Evolutionary conservation across 2,888 invertebrate species (phyloP).

Genomic region (Prosopocoilus inquinatus): DNA sequence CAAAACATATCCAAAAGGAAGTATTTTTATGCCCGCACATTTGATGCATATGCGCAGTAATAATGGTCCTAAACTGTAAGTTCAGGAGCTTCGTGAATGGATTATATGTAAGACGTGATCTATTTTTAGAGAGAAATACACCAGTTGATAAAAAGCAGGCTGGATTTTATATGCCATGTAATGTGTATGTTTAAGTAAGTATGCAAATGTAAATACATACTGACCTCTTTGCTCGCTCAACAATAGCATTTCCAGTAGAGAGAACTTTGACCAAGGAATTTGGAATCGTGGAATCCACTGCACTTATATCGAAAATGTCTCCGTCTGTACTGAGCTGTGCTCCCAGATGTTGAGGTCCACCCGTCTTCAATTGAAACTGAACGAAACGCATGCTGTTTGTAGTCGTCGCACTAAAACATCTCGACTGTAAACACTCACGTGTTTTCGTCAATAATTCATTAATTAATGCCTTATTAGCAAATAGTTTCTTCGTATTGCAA

Average conservation of each 20-base stretch:
- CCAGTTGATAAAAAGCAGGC: too few relatives aligned
- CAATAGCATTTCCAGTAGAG: constrained; percentile 49
- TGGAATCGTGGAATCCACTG: constrained; percentile 57
- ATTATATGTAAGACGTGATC: too few relatives aligned
- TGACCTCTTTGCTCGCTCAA: constrained; percentile 59
- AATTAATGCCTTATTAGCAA: constrained; percentile 9
- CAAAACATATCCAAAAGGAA: too few relatives aligned
- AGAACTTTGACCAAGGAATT: constrained; percentile 58
- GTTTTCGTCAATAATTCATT: constrained; percentile 11
- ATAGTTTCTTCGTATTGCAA: constrained; percentile 1
- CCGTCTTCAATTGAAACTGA: constrained; percentile 63
- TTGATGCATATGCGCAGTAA: too few relatives aligned
- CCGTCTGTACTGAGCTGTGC: constrained; percentile 57
- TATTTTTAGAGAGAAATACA: too few relatives aligned
- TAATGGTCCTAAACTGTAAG: too few relatives aligned
- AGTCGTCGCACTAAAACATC: constrained; percentile 39
- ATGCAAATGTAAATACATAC: not conserved
- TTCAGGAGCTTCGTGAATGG: too few relatives aligned
- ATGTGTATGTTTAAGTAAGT: too few relatives aligned
- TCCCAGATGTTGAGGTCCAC: constrained; percentile 65
- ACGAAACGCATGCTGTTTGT: constrained; percentile 64
- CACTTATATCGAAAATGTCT: constrained; percentile 65
- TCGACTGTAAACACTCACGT: constrained; percentile 15
- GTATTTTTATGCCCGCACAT: too few relatives aligned
- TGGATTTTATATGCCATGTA: too few relatives aligned